These are phyloP conservation scores for Apotomis capreana DNA, from an alignment of 2,888 invertebrate genomes.

Conservation along the genomic window DNA sequence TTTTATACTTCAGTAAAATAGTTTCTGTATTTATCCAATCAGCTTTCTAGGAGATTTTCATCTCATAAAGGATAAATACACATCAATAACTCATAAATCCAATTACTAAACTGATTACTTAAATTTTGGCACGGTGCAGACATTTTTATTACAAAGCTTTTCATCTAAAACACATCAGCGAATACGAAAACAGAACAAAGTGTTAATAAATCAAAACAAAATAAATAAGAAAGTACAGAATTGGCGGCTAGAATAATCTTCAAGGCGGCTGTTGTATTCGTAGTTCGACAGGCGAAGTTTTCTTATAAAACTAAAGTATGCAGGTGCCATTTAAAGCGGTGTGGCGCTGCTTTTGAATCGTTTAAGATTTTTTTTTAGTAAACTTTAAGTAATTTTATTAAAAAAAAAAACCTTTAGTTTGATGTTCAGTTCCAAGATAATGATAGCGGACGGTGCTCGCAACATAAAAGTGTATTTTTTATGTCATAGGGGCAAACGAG, in stretches of 20 bases:
- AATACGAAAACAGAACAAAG: conserved; percentile 15
- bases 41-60: neutral
- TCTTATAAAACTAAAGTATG: conserved; percentile 44
- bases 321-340: conserved; percentile 38
- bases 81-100: conserved; percentile 11
- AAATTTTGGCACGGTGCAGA: conserved; percentile 7
- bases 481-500: too few species aligned
- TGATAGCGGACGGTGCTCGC: too few species aligned
- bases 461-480: too few species aligned
- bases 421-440: conserved; percentile 2
- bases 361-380: conserved; percentile 31
- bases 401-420: conserved; percentile 4
- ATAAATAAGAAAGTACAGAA: conserved; percentile 31
- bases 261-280: conserved; percentile 15
- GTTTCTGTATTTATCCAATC: neutral
- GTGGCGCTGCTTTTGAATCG: conserved; percentile 29
- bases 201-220: conserved; percentile 34
- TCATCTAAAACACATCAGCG: conserved; percentile 15
- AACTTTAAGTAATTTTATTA: conserved; percentile 20
- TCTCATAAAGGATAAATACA: neutral
- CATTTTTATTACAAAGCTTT: conserved; percentile 23
- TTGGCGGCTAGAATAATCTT: conserved; percentile 21
- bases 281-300: conserved; percentile 41
- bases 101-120: conserved; percentile 23
- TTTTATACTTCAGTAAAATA: neutral